Percentiles rank a stretch among this genome's conserved stretches.
These are phyloP conservation scores for Charaxes varanes DNA, from an alignment of 1,140 invertebrate genomes.

Conservation along the genomic window DNA sequence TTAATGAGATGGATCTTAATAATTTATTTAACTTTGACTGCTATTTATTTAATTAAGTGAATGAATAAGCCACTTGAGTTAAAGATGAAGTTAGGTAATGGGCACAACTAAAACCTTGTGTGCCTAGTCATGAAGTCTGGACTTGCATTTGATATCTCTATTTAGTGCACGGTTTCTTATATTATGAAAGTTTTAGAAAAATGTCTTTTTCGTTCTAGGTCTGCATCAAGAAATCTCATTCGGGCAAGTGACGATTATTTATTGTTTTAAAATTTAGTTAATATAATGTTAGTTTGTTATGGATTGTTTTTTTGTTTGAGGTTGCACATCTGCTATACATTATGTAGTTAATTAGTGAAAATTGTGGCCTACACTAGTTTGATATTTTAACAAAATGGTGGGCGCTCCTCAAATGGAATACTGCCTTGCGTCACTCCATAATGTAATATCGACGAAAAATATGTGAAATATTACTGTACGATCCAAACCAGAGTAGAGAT, in stretches of 20 bases:
- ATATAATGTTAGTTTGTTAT: constrained; percentile 48
- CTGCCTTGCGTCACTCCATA: constrained; percentile 17
- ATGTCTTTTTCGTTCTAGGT: constrained; percentile 47
- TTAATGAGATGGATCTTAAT: no score
- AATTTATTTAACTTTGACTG: no score
- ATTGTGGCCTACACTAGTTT: constrained; percentile 47
- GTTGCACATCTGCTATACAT: constrained; percentile 28
- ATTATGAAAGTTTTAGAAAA: no score
- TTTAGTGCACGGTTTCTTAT: no score
- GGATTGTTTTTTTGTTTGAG: constrained; percentile 39
- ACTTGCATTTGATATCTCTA: no score
- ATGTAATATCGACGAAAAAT: background rate
- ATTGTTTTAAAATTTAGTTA: constrained; percentile 52
- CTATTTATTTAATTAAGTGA: no score
- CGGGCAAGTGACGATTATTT: constrained; percentile 54
- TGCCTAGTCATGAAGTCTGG: no score
- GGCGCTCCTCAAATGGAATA: constrained; percentile 13
- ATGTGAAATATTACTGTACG: no score
- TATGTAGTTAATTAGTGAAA: constrained; percentile 45
- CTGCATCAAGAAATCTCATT: constrained; percentile 42
- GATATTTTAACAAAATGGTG: constrained; percentile 18
- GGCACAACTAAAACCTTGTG: no score
- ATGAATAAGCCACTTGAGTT: no score
- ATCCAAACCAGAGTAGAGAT: no score
- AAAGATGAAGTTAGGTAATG: no score